A percentile compares a stretch with the other conserved stretches of the same genome.
Evolutionary conservation across 1,140 invertebrate genomes (phyloP).

Genomic region (Caenorhabditis tropicalis): DNA sequence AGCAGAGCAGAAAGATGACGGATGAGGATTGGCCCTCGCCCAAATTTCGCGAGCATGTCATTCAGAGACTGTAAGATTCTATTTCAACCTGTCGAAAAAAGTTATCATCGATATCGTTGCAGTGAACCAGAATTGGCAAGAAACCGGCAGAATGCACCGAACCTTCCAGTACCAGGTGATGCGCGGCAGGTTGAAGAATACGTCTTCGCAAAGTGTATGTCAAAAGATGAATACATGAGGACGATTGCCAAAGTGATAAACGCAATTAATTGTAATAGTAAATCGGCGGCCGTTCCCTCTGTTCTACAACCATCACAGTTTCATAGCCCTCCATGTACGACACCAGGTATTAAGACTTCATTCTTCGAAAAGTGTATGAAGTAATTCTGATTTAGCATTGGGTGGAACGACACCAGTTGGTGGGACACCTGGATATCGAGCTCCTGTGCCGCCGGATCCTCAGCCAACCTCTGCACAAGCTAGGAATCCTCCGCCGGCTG

Average conservation of each 20-base stretch:
- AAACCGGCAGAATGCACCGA: slow-evolving; percentile 72
- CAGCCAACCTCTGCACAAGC: slow-evolving; percentile 68
- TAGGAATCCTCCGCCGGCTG: neutral
- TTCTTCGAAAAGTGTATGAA: too few species aligned
- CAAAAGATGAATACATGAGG: slow-evolving; percentile 72
- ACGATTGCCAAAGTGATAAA: slow-evolving; percentile 71
- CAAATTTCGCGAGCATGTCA: slow-evolving; percentile 70
- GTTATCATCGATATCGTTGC: too few species aligned
- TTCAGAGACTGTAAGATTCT: slow-evolving; percentile 68
- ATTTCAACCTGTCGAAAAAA: neutral
- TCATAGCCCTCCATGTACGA: slow-evolving; percentile 40
- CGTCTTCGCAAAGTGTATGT: slow-evolving; percentile 70
- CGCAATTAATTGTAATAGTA: slow-evolving; percentile 72
- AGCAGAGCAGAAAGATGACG: slow-evolving; percentile 36
- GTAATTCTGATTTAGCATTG: neutral
- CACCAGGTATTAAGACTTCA: slow-evolving; percentile 28
- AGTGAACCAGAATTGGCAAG: slow-evolving; percentile 71
- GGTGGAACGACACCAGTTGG: slow-evolving; percentile 37
- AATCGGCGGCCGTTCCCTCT: slow-evolving; percentile 66
- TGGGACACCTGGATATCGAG: slow-evolving; percentile 23
- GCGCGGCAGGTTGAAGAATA: slow-evolving; percentile 71
- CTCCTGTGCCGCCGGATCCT: slow-evolving; percentile 67
- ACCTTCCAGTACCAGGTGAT: slow-evolving; percentile 70
- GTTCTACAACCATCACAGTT: slow-evolving; percentile 61
- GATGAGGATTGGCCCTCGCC: slow-evolving; percentile 72